Evolutionary conservation across 1,140 invertebrate species (phyloP).

Genomic region (Drosophila pectinifera): DNA sequence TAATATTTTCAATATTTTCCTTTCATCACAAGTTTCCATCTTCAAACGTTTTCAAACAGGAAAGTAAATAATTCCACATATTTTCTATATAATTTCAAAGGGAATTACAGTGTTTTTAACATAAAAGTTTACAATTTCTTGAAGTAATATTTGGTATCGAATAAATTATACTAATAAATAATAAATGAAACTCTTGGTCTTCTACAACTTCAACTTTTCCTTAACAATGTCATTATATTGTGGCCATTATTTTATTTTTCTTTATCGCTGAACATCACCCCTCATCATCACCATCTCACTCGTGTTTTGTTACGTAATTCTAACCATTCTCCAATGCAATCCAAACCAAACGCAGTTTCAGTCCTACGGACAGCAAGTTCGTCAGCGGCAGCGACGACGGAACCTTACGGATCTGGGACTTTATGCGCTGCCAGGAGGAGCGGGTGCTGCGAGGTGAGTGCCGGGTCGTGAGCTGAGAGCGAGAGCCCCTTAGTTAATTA

Average conservation of each 20-base stretch:
- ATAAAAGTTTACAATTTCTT: too few species aligned
- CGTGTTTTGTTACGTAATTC: conserved; percentile 55
- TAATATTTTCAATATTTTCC: not conserved
- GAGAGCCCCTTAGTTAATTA: not conserved
- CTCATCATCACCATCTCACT: conserved; percentile 13
- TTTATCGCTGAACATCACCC: conserved; percentile 2
- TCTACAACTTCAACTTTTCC: not conserved
- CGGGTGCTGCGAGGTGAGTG: conserved; percentile 94
- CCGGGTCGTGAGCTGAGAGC: too few species aligned
- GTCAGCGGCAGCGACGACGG: conserved; percentile 99
- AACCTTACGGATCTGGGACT: conserved; percentile 99
- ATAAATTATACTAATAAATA: not conserved
- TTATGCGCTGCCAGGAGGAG: conserved; percentile 98
- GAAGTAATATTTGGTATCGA: not conserved
- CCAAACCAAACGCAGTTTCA: conserved; percentile 91
- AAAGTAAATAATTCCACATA: not conserved
- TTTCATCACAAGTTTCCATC: not conserved
- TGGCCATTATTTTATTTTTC: not conserved
- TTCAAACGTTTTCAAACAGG: not conserved
- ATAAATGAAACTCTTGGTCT: too few species aligned
- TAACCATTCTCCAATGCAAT: conserved; percentile 58
- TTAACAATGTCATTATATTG: too few species aligned
- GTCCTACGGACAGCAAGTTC: conserved; percentile 99
- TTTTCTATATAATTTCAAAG: too few species aligned
- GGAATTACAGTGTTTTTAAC: too few species aligned